These are phyloP conservation scores for Papilio helenus DNA, from an alignment of 1,140 invertebrate genomes.

Conservation along the genomic window DNA sequence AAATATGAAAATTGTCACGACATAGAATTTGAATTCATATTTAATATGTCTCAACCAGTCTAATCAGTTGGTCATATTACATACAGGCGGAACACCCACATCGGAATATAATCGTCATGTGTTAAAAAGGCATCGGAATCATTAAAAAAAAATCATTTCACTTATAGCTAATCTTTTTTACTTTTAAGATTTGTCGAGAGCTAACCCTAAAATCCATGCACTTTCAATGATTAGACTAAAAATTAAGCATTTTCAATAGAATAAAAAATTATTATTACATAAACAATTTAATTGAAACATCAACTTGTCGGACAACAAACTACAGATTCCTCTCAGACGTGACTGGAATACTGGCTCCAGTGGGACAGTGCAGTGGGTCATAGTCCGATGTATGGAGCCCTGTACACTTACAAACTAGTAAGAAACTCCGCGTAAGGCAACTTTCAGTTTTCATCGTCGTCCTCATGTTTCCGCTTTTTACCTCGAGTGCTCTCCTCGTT, in stretches of 20 bases:
- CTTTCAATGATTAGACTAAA: slow-evolving; percentile 74
- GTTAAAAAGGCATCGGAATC: slow-evolving; percentile 56
- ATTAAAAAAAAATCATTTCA: slow-evolving; percentile 58
- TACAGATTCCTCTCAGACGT: slow-evolving; percentile 70
- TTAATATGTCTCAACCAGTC: slow-evolving; percentile 64
- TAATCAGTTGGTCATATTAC: slow-evolving; percentile 63
- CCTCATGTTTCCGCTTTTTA: slow-evolving; percentile 83
- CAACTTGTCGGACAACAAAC: slow-evolving; percentile 80
- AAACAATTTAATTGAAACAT: slow-evolving; percentile 81
- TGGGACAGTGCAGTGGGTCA: slow-evolving; percentile 62
- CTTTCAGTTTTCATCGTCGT: slow-evolving; percentile 80
- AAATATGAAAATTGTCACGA: slow-evolving; percentile 56
- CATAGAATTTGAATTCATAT: slow-evolving; percentile 49
- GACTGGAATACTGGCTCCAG: slow-evolving; percentile 40
- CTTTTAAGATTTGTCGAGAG: slow-evolving; percentile 61
- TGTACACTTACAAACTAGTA: slow-evolving; percentile 82
- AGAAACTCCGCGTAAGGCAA: slow-evolving; percentile 77
- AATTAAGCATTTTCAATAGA: slow-evolving; percentile 81
- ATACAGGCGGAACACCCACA: slow-evolving; percentile 65
- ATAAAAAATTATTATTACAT: slow-evolving; percentile 80
- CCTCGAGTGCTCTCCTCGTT: slow-evolving; percentile 81
- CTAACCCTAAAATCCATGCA: slow-evolving; percentile 73
- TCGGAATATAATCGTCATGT: slow-evolving; percentile 51
- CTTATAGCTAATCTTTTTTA: slow-evolving; percentile 71
- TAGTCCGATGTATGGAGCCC: slow-evolving; percentile 79